phyloP scores from a whole-genome alignment of 2,888 invertebrate genomes.

The Hipparchia sbordonii region DNA sequence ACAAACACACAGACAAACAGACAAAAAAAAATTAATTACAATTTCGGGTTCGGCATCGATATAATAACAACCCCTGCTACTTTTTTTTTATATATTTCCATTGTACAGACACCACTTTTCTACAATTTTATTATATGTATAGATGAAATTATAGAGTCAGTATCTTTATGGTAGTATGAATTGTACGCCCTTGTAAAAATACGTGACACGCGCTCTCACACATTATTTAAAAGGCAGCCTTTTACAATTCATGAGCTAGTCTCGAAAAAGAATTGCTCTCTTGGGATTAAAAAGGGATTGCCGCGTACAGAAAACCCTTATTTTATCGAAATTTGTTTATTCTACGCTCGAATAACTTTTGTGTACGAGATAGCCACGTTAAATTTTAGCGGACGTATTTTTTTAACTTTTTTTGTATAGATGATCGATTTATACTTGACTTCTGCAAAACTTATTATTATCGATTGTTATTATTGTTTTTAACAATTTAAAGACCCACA shows the following conservation, averaged over 20 bases:
- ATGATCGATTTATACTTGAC: background rate
- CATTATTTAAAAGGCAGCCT: conserved; percentile 24
- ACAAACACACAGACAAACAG: too few relatives aligned
- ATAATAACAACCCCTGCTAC: too few relatives aligned
- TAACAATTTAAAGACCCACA: too few relatives aligned
- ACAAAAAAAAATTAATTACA: too few relatives aligned
- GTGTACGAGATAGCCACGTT: conserved; percentile 55
- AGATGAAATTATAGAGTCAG: conserved; percentile 33
- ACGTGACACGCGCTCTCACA: conserved; percentile 10
- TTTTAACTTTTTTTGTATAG: background rate
- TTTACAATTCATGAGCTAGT: conserved; percentile 41
- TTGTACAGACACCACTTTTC: too few relatives aligned
- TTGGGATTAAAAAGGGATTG: conserved; percentile 68
- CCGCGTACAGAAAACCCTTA: conserved; percentile 52
- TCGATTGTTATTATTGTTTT: too few relatives aligned
- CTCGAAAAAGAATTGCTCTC: conserved; percentile 54
- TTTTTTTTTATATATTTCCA: too few relatives aligned
- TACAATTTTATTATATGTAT: too few relatives aligned
- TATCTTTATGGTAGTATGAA: background rate
- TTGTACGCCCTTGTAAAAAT: background rate
- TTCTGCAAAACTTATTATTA: background rate
- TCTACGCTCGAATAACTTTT: conserved; percentile 56
- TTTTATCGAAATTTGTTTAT: conserved; percentile 64
- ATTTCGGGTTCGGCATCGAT: too few relatives aligned
- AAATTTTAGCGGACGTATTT: conserved; percentile 7